A percentile compares a stretch with the other conserved stretches of the same genome.
phyloP scores from a whole-genome alignment of 2,113 vertebrate genomes.

The Hymenochirus boettgeri region DNA sequence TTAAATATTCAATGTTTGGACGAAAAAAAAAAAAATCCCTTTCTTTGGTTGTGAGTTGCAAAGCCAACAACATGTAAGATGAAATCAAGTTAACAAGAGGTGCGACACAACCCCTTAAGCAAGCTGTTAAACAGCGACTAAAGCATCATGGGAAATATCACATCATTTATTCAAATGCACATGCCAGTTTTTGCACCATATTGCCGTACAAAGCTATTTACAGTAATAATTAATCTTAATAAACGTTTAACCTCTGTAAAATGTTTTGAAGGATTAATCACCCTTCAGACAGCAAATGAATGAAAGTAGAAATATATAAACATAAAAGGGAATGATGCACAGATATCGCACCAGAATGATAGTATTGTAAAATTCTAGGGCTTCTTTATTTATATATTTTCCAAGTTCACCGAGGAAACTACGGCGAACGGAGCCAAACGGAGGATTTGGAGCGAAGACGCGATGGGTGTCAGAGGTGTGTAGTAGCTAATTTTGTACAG shows the following conservation, averaged over 20 bases:
- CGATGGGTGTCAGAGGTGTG: conserved; percentile 83
- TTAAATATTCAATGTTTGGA: conserved; percentile 83
- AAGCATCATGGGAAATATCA: conserved; percentile 83
- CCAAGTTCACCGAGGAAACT: too few relatives aligned
- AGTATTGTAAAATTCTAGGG: conserved; percentile 64
- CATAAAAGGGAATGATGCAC: conserved; percentile 80
- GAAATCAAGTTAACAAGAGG: conserved; percentile 79
- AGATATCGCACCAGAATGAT: conserved; percentile 72
- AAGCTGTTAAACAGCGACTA: conserved; percentile 81
- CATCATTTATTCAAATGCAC: conserved; percentile 88
- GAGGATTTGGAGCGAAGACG: conserved; percentile 79
- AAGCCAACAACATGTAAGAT: conserved; percentile 83
- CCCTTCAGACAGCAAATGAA: conserved; percentile 85
- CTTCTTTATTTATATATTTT: too few relatives aligned
- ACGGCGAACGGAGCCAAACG: conserved; percentile 64
- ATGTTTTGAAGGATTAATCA: conserved; percentile 86
- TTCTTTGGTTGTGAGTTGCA: conserved; percentile 81
- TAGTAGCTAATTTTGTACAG: conserved; percentile 82
- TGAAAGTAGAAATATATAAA: conserved; percentile 87
- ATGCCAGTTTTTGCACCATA: conserved; percentile 94
- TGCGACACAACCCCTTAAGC: conserved; percentile 81
- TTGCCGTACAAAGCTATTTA: conserved; percentile 93
- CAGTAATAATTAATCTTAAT: conserved; percentile 97
- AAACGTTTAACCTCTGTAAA: conserved; percentile 91
- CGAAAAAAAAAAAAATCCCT: conserved; percentile 56